Conservation (phyloP, 92 coral and sea anemone species). For the Phenganax subtilis region DNA sequence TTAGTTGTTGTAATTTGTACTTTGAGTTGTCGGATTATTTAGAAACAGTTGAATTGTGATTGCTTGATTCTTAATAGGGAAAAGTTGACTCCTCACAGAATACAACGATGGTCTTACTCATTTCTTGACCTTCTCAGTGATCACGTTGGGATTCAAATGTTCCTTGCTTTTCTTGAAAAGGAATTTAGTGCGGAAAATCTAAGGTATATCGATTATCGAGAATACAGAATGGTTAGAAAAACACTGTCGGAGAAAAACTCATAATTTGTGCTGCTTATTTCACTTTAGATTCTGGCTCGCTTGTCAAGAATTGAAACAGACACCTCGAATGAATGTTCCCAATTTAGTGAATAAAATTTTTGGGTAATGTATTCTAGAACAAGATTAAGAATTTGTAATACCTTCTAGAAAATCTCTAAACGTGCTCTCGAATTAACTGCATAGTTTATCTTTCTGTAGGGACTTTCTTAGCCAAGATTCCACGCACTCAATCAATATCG, state of each 20-base stretch:
- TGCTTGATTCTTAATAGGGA: conserved; percentile 49
- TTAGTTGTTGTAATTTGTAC: too few species aligned
- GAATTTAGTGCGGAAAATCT: conserved; percentile 96
- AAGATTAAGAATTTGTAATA: too few species aligned
- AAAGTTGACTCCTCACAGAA: conserved; percentile 70
- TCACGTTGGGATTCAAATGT: conserved; percentile 82
- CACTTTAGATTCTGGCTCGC: conserved; percentile 80
- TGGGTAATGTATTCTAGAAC: conserved; percentile 51
- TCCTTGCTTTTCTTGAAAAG: conserved; percentile 80
- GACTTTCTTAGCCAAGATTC: conserved; percentile 83
- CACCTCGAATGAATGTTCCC: conserved; percentile 70
- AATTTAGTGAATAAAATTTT: conserved; percentile 73
- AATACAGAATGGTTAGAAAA: not conserved
- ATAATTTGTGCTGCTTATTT: too few species aligned
- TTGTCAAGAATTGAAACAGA: conserved; percentile 81
- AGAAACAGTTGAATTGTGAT: not conserved
- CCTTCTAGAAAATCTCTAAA: too few species aligned
- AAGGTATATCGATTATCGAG: conserved; percentile 50
- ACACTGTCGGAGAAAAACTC: too few species aligned
- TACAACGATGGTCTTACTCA: conserved; percentile 79
- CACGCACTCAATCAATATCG: conserved; percentile 86
- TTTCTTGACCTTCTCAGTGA: conserved; percentile 80
- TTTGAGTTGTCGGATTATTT: too few species aligned
- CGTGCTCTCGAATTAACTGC: too few species aligned
- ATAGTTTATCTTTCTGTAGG: conserved; percentile 32